phyloP scores from a whole-genome alignment of 2,113 vertebrate species.

The Perca fluviatilis region DNA sequence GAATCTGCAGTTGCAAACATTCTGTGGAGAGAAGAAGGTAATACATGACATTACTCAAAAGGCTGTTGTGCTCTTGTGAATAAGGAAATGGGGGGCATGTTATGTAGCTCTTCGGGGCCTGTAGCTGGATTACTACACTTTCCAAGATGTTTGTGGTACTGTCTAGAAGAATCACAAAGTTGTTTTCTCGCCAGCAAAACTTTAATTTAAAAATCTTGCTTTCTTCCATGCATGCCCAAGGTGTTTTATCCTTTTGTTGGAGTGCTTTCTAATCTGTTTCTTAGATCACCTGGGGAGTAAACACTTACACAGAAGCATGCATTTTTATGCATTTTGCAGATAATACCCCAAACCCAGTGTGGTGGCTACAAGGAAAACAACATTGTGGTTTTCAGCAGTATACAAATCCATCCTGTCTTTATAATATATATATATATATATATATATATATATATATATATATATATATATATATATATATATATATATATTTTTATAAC shows the following conservation, averaged over 20 bases:
- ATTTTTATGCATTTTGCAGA: slow-evolving; percentile 33
- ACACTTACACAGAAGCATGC: slow-evolving; percentile 17
- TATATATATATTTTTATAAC: no score
- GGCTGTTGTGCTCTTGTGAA: slow-evolving; percentile 35
- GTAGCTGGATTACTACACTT: slow-evolving; percentile 31
- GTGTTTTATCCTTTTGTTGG: slow-evolving; percentile 27
- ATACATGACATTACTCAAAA: slow-evolving; percentile 53
- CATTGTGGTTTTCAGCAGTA: slow-evolving; percentile 32
- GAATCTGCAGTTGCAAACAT: slow-evolving; percentile 95
- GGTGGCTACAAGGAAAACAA: slow-evolving; percentile 9
- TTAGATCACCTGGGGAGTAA: slow-evolving; percentile 24
- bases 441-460: no score
- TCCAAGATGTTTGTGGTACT: slow-evolving; percentile 24
- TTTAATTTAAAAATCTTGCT: slow-evolving; percentile 15
- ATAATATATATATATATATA: neutral
- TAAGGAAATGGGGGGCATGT: slow-evolving; percentile 18
- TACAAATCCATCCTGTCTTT: slow-evolving; percentile 29
- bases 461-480: no score
- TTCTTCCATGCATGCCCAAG: slow-evolving; percentile 2
- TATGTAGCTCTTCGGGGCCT: slow-evolving; percentile 14
- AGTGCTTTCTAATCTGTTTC: slow-evolving; percentile 30
- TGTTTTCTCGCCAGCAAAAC: slow-evolving; percentile 40
- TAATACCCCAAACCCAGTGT: slow-evolving; percentile 7
- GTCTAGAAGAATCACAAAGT: slow-evolving; percentile 40
- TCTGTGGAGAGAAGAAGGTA: slow-evolving; percentile 99